phyloP scores from a whole-genome alignment of 2,113 vertebrate species.

The Lamprologus speciosus region DNA sequence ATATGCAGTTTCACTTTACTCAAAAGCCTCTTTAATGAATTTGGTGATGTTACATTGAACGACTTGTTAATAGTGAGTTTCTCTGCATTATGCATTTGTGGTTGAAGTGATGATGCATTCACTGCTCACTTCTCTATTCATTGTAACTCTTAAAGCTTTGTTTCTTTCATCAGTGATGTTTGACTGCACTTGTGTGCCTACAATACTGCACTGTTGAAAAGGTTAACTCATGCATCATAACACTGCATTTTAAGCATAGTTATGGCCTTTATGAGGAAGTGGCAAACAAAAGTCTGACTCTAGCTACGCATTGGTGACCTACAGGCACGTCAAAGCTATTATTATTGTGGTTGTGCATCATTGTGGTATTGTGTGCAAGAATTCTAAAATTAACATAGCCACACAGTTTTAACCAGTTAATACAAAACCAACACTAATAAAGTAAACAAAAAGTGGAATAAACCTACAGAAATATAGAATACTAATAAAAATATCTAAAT shows the following conservation, averaged over 20 bases:
- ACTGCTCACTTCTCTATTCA: background rate
- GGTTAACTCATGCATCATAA: background rate
- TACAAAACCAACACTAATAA: background rate
- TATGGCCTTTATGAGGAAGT: background rate
- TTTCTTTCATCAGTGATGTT: background rate
- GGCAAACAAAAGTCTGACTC: accelerated
- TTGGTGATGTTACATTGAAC: too few relatives aligned
- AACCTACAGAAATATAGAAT: background rate
- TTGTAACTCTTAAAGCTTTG: background rate
- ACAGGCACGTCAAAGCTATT: accelerated
- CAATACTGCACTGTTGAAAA: background rate
- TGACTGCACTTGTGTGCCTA: background rate
- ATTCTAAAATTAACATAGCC: accelerated
- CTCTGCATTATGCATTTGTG: background rate
- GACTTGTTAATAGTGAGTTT: background rate
- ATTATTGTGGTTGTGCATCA: background rate
- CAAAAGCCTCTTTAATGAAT: background rate
- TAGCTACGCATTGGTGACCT: accelerated
- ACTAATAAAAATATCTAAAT: background rate
- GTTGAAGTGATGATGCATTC: background rate
- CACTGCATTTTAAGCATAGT: background rate
- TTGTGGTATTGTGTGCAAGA: background rate
- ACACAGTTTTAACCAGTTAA: background rate
- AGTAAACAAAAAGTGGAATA: background rate
- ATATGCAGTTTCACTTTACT: background rate